Base-by-base conservation (phyloP, 2,888 invertebrate genomes). In the Chrysomela aeneicollis region DNA sequence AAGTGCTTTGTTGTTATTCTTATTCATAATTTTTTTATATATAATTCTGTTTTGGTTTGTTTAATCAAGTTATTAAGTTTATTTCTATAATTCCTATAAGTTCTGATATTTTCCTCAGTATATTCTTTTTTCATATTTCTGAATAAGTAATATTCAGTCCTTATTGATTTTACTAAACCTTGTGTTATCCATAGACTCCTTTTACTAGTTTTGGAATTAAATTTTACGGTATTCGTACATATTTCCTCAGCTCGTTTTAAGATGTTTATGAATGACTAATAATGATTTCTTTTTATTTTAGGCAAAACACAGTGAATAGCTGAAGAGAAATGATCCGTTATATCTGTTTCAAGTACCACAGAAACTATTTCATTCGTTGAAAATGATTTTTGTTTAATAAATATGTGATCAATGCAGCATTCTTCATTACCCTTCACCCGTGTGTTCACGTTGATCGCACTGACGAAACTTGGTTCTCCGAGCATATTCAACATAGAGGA, bases 141-240 rank as follows among this genome's bases (percentile, higher is more conserved):
- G 42, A 17, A 42, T 42, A 42, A 42, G 4, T 42, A 4, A 10
- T 42, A 42, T 10, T 42, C 17, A 6, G 4, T 42, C 3, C 10
- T 42, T 10, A 42, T 42, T 4, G 42, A 42, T 42, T 42, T 42
- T 4, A 42, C n/a, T 10, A 42, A 42, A 15, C 42, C 42, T 42
- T 42, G 42, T 42, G 42, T 42, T 42, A 42, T 42, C 42, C 42
- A 42, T 12, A 12, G 42, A 42, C 42, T 42, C 12, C 42, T 42
- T 42, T 42, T 42, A 10, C 42, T 42, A 6, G 42, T 42, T 42
- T 42, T 42, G 4, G 42, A 17, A 12, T 17, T 42, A 2, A 6
- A 42, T 42, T 42, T 42, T 4, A 42, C 10, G 42, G 12, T 42
- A 10, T 42, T 42, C 3, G 42, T 42, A 42, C 42, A 42, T 17